Conservation (phyloP, 2,888 invertebrate genomes). For the Eupithecia inturbata region DNA sequence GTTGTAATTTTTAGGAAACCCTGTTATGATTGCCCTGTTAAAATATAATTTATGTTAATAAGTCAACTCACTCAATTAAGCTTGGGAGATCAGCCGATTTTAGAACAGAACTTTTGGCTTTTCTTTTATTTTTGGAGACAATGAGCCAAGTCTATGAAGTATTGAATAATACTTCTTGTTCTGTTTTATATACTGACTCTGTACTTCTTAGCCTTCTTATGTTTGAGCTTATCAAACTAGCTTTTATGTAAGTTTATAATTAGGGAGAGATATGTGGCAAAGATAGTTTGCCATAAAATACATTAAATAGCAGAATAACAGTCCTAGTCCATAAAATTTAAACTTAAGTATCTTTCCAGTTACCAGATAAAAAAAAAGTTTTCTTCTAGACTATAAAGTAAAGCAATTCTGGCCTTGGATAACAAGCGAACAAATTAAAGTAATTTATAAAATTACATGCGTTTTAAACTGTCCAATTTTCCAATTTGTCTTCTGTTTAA, state of each 20-base stretch:
- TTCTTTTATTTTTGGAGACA: neutral
- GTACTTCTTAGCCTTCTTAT: neutral
- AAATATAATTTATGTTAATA: neutral
- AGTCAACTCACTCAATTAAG: neutral
- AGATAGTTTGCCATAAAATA: neutral
- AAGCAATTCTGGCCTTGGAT: neutral
- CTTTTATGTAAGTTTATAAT: neutral
- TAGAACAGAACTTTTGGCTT: neutral
- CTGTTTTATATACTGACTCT: neutral
- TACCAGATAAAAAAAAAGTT: neutral
- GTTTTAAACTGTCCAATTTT: constrained; percentile 42
- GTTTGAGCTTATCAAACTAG: neutral
- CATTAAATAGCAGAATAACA: neutral
- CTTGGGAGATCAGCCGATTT: neutral
- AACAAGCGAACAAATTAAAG: constrained; percentile 25
- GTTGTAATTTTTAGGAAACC: neutral
- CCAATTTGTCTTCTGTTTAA: constrained; percentile 42
- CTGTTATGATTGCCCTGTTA: neutral
- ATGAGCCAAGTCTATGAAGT: neutral
- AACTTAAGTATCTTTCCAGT: neutral
- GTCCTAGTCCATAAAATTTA: neutral
- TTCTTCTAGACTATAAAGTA: neutral
- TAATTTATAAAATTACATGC: constrained; percentile 36
- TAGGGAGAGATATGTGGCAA: neutral
- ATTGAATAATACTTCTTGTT: neutral